A percentile compares a stretch with the other conserved stretches of the same genome.
Conservation (phyloP, 2,113 vertebrate species). For the Mobula hypostoma region DNA sequence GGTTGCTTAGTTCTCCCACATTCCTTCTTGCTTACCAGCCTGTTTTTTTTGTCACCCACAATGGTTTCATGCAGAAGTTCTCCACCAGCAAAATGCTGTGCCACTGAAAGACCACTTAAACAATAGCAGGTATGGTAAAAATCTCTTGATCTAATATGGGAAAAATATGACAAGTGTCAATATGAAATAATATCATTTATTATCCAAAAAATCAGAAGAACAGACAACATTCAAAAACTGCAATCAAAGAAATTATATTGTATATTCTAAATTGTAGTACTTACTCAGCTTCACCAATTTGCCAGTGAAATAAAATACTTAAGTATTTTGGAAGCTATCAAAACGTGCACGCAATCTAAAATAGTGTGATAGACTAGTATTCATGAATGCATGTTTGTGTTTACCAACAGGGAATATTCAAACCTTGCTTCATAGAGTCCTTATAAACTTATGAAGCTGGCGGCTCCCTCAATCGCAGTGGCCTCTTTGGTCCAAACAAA, state of each 20-base stretch:
- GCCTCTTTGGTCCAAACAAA: no score
- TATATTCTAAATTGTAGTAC: background rate
- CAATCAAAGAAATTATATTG: background rate
- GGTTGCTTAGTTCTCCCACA: background rate
- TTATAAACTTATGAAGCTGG: no score
- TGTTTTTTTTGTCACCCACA: slow-evolving; percentile 75
- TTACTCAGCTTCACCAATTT: background rate
- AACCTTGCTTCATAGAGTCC: background rate
- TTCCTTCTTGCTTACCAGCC: slow-evolving; percentile 66
- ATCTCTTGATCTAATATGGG: slow-evolving; percentile 72
- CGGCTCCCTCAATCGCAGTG: no score
- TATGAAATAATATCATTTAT: background rate
- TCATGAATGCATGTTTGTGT: background rate
- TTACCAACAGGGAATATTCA: background rate
- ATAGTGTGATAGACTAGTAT: background rate
- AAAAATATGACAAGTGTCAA: background rate
- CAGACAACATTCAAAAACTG: background rate
- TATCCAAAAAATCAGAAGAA: background rate
- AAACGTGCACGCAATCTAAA: background rate
- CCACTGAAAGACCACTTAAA: slow-evolving; percentile 85
- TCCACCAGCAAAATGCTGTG: slow-evolving; percentile 86
- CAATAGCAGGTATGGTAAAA: slow-evolving; percentile 99
- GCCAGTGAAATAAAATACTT: background rate
- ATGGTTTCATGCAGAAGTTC: slow-evolving; percentile 73
- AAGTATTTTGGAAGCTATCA: background rate